Evolutionary conservation across 2,888 invertebrate species (phyloP).

Genomic region (Alcis repandata): DNA sequence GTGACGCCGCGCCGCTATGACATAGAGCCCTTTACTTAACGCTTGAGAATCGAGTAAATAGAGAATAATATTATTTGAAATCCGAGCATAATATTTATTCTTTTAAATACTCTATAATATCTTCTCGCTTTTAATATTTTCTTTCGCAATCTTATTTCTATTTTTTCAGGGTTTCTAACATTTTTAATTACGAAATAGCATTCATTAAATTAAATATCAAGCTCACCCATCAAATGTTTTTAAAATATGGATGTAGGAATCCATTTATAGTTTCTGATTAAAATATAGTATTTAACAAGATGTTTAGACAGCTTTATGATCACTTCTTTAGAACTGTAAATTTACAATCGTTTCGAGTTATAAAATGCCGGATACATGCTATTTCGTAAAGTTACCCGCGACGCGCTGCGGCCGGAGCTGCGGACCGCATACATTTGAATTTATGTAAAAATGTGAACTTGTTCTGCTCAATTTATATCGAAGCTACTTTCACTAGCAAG

Average conservation of each 20-base stretch:
- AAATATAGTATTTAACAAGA: neutral
- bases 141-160: too few species aligned
- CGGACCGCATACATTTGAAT: conserved; percentile 38
- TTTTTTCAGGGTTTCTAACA: too few species aligned
- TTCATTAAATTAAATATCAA: neutral
- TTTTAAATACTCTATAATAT: neutral
- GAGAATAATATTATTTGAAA: too few species aligned
- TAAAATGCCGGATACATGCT: conserved; percentile 24
- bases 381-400: conserved; percentile 13
- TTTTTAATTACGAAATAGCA: neutral
- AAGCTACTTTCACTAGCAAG: conserved; percentile 44
- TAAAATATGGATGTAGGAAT: neutral
- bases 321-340: conserved; percentile 19
- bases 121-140: too few species aligned
- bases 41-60: neutral
- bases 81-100: conserved; percentile 1
- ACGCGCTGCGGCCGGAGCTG: conserved; percentile 16
- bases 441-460: conserved; percentile 37
- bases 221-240: neutral
- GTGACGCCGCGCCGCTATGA: neutral
- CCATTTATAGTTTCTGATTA: conserved; percentile 10
- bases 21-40: neutral
- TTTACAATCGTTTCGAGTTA: conserved; percentile 19
- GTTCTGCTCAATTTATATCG: conserved; percentile 32
- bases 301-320: conserved; percentile 11